phyloP scores from a whole-genome alignment of 2,113 vertebrate genomes.

The Gobiocypris rarus region DNA sequence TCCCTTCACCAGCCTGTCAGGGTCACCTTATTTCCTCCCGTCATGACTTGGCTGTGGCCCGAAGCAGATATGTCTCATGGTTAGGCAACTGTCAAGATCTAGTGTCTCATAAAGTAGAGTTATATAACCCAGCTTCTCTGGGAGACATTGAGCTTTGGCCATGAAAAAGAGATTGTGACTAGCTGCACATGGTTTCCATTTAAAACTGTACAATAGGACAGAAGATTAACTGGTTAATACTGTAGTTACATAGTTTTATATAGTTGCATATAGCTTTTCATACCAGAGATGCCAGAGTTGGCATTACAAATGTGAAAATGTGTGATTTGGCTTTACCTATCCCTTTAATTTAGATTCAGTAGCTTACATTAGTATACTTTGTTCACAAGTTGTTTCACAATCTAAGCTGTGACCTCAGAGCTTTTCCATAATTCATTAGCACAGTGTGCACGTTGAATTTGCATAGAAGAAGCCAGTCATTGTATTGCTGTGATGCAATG shows the following conservation, averaged over 20 bases:
- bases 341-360: no score
- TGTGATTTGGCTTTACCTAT: background rate
- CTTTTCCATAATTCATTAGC: slow-evolving; percentile 11
- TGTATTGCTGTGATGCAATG: background rate
- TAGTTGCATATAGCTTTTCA: background rate
- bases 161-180: slow-evolving; percentile 59
- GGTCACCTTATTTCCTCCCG: slow-evolving; percentile 43
- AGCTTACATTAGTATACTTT: no score
- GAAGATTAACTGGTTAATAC: background rate
- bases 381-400: no score
- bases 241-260: background rate
- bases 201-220: slow-evolving; percentile 19
- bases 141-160: slow-evolving; percentile 58
- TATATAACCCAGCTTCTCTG: slow-evolving; percentile 58
- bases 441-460: background rate
- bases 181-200: slow-evolving; percentile 40
- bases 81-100: slow-evolving; percentile 48
- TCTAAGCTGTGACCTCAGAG: no score
- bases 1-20: slow-evolving; percentile 25
- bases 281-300: background rate
- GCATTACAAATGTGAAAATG: background rate
- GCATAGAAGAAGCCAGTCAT: background rate
- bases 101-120: slow-evolving; percentile 48
- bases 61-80: slow-evolving; percentile 41
- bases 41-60: slow-evolving; percentile 28